These are phyloP conservation scores for Rynchops niger DNA, from an alignment of 2,113 vertebrate genomes.

Conservation along the genomic window DNA sequence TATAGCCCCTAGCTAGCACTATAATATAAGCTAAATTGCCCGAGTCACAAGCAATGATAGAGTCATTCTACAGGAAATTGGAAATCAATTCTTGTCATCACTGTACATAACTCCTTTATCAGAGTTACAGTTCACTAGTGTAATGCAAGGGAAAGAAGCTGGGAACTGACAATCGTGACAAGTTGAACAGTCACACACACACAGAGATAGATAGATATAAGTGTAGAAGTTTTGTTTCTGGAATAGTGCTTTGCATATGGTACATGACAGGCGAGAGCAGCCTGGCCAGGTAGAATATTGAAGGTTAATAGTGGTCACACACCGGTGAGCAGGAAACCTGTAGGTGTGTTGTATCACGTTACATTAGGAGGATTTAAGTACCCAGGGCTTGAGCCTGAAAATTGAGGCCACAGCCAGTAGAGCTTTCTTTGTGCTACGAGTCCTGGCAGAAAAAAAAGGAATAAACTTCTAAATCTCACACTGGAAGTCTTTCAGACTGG, in stretches of 20 bases:
- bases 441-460: not conserved
- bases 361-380: rapidly evolving
- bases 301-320: not conserved
- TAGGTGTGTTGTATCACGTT: not conserved
- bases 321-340: not conserved
- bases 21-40: conserved; percentile 89
- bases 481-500: not conserved
- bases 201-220: not conserved
- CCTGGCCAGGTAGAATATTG: not conserved
- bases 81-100: conserved; percentile 96
- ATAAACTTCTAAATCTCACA: not conserved
- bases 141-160: conserved; percentile 53
- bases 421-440: not conserved
- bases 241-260: not conserved
- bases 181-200: not conserved
- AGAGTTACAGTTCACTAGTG: conserved; percentile 72
- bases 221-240: not conserved
- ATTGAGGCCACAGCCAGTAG: not conserved
- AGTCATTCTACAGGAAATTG: conserved; percentile 93
- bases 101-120: conserved; percentile 83
- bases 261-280: not conserved
- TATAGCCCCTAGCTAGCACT: conserved; percentile 76
- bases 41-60: conserved; percentile 87
- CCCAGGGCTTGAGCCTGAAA: not conserved
- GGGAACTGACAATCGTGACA: conserved; percentile 27